Conservation (phyloP, 2,888 invertebrate species). For the Notodonta ziczac region DNA sequence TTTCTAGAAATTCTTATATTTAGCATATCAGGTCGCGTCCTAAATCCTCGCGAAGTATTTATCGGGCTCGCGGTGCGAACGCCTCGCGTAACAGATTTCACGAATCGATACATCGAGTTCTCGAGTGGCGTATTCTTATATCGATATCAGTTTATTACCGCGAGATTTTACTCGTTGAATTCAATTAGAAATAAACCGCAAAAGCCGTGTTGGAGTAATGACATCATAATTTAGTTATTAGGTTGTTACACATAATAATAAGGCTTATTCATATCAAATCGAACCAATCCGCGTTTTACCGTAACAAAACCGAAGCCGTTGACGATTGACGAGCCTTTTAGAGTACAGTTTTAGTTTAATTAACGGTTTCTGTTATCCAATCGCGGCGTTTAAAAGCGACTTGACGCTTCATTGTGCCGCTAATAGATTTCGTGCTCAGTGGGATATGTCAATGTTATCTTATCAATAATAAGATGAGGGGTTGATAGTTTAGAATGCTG, state of each 20-base stretch:
- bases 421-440: conserved; percentile 8
- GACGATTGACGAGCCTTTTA: background rate
- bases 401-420: conserved; percentile 6
- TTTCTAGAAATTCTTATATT: background rate
- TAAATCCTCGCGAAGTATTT: conserved; percentile 38
- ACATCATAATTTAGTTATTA: too few relatives aligned
- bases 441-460: conserved; percentile 3
- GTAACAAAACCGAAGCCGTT: too few relatives aligned
- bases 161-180: conserved; percentile 11
- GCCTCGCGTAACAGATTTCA: conserved; percentile 50
- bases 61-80: conserved; percentile 34
- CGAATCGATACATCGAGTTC: conserved; percentile 50
- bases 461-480: background rate
- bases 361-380: background rate
- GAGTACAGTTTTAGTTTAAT: background rate
- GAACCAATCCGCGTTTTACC: too few relatives aligned
- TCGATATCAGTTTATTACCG: conserved; percentile 31
- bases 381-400: conserved; percentile 7
- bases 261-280: too few relatives aligned
- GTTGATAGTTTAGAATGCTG: conserved; percentile 3
- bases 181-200: conserved; percentile 12
- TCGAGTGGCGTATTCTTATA: conserved; percentile 24
- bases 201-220: conserved; percentile 1
- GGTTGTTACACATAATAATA: too few relatives aligned
- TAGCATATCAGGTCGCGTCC: background rate